These are phyloP conservation scores for Pyrocephalus nanus DNA, from an alignment of 2,797 vertebrate species.

Conservation along the genomic window DNA sequence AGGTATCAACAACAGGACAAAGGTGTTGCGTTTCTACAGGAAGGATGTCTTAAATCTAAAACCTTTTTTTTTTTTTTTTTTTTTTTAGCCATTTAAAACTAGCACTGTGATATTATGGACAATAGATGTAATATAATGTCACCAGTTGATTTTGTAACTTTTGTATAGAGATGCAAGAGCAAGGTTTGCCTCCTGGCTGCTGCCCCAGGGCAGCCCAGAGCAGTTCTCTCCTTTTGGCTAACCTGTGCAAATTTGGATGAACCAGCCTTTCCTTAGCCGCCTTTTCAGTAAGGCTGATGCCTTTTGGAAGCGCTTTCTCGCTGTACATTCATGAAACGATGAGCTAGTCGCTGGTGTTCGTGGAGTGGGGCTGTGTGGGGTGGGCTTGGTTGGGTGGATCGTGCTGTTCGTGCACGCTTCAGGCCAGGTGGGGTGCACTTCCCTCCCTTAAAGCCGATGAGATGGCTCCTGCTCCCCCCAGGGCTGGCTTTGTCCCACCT, in stretches of 20 bases:
- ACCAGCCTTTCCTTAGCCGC: constrained; percentile 49
- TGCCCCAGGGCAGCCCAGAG: neutral
- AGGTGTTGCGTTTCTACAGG: constrained; percentile 46
- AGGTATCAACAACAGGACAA: constrained; percentile 21
- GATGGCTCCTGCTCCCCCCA: neutral
- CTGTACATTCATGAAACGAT: neutral
- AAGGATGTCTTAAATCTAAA: constrained; percentile 61
- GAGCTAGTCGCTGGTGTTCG: constrained; percentile 7
- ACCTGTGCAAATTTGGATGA: constrained; percentile 21
- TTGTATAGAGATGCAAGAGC: constrained; percentile 64
- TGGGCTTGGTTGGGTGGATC: neutral
- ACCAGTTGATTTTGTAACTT: constrained; percentile 73
- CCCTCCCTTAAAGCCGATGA: neutral
- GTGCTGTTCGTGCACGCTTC: neutral
- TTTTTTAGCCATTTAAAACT: constrained; percentile 73
- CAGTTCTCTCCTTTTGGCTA: constrained; percentile 46
- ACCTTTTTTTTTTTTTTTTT: neutral
- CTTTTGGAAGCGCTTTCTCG: constrained; percentile 23
- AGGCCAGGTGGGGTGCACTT: neutral
- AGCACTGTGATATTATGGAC: constrained; percentile 74
- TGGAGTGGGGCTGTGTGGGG: neutral
- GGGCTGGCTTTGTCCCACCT: constrained; percentile 16
- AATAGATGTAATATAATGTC: constrained; percentile 75
- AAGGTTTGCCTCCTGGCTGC: constrained; percentile 48
- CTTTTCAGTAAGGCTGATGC: neutral